Conservation (phyloP, 1,140 invertebrate species). For the Mactra quadrangularis region DNA sequence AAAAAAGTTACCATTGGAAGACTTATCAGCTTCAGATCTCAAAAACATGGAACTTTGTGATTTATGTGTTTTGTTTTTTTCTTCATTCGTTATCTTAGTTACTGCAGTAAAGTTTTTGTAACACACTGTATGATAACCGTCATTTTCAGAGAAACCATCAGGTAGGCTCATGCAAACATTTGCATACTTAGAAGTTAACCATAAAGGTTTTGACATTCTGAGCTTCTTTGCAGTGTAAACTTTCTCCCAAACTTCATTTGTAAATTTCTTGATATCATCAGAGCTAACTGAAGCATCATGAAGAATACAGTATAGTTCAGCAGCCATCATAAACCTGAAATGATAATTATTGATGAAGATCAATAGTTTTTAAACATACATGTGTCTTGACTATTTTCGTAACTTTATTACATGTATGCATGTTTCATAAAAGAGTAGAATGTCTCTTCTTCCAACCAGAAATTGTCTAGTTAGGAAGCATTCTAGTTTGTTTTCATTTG, state of each 20-base stretch:
- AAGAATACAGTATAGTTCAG: too few relatives aligned
- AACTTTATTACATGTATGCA: too few relatives aligned
- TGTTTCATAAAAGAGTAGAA: too few relatives aligned
- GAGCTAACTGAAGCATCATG: too few relatives aligned
- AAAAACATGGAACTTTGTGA: too few relatives aligned
- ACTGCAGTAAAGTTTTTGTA: constrained; percentile 14
- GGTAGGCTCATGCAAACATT: not conserved
- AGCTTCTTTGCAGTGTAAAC: not conserved
- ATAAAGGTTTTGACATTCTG: constrained; percentile 1
- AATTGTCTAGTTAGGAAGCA: too few relatives aligned
- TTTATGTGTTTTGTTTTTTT: not conserved
- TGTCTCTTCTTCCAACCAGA: too few relatives aligned
- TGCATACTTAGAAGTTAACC: not conserved
- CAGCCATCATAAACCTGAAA: too few relatives aligned
- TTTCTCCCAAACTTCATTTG: not conserved
- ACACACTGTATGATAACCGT: constrained; percentile 9
- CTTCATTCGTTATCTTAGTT: not conserved
- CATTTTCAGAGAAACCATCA: not conserved
- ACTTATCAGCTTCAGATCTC: not conserved
- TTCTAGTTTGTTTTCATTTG: too few relatives aligned
- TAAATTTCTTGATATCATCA: constrained; percentile 5
- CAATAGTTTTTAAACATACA: too few relatives aligned
- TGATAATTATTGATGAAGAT: too few relatives aligned
- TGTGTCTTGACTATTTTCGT: too few relatives aligned
- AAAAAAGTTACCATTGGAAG: not conserved